These are phyloP conservation scores for Ibidorhyncha struthersii DNA, from an alignment of 2,113 vertebrate species.

Conservation along the genomic window DNA sequence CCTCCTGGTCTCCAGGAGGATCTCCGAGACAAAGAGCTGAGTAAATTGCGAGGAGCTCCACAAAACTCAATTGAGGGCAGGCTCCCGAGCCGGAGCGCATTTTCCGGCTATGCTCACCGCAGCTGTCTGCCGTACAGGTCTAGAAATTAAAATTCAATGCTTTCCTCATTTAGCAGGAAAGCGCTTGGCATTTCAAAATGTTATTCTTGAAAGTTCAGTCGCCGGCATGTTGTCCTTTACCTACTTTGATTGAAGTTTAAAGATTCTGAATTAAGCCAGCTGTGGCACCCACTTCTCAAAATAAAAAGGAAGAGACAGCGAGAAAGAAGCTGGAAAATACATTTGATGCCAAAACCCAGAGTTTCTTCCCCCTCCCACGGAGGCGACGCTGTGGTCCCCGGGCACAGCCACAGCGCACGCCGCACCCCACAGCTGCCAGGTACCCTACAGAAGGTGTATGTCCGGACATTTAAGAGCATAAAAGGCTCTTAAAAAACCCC, in stretches of 20 bases:
- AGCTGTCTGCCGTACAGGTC: background rate
- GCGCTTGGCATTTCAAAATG: slow-evolving; percentile 49
- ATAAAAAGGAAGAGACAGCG: background rate
- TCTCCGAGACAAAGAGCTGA: background rate
- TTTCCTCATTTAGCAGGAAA: background rate
- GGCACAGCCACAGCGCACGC: background rate
- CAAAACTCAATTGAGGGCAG: background rate
- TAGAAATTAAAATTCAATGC: slow-evolving; percentile 16
- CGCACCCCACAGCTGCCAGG: background rate
- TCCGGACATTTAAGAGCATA: background rate
- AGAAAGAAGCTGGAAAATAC: background rate
- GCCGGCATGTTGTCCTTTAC: background rate
- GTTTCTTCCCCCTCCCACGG: background rate
- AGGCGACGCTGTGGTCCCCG: rapidly evolving
- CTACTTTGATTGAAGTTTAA: background rate
- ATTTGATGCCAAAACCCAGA: rapidly evolving
- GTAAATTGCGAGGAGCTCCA: background rate
- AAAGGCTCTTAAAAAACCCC: background rate
- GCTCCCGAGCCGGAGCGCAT: background rate
- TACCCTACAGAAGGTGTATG: background rate
- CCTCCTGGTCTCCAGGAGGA: background rate
- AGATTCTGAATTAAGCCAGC: background rate
- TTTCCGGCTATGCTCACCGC: background rate
- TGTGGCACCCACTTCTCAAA: background rate
- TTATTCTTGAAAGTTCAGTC: slow-evolving; percentile 32